Percentiles rank a stretch among this genome's conserved stretches.
phyloP scores from a whole-genome alignment of 2,113 vertebrate genomes.

The Papio anubis region DNA sequence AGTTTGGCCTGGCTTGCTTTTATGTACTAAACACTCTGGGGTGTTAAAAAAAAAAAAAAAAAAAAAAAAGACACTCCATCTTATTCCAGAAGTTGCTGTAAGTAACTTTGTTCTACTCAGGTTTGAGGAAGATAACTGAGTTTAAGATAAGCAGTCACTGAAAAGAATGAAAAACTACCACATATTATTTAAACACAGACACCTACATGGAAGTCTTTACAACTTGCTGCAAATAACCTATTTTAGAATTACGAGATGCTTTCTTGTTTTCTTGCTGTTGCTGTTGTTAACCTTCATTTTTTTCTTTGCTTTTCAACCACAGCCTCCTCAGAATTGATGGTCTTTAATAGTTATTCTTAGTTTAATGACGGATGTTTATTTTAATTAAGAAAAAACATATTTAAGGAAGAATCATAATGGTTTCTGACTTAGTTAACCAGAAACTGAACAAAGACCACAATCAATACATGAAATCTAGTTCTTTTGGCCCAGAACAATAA shows the following conservation, averaged over 20 bases:
- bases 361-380: slow-evolving; percentile 10
- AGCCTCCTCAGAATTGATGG: not conserved
- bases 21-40: not conserved
- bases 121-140: not conserved
- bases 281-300: not conserved
- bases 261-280: not conserved
- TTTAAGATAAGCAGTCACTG: not conserved
- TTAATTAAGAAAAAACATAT: not conserved
- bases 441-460: not conserved
- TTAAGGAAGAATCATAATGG: slow-evolving; percentile 36
- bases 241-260: slow-evolving; percentile 13
- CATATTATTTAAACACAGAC: not conserved
- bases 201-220: not conserved
- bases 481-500: not conserved
- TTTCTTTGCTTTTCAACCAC: not conserved
- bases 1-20: not conserved
- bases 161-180: not conserved
- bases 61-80: not conserved
- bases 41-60: not conserved
- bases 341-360: not conserved
- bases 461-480: not conserved
- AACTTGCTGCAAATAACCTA: not conserved
- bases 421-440: not conserved
- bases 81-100: slow-evolving; percentile 30
- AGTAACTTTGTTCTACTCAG: not conserved